Percentiles rank a stretch among this genome's conserved stretches.
Conservation (phyloP, 1,140 invertebrate genomes). For the Sesamia nonagrioides region DNA sequence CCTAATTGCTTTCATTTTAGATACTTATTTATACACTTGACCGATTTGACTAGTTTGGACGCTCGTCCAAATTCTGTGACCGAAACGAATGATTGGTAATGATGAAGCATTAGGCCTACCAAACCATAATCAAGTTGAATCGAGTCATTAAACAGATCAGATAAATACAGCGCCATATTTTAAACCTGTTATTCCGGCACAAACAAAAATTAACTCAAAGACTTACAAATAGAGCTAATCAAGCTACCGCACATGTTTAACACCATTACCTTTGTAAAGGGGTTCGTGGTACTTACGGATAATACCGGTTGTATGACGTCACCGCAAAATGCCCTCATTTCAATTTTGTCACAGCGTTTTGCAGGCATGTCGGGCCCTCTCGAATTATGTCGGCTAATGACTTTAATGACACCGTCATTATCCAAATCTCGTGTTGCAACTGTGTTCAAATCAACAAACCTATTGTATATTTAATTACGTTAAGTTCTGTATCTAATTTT, state of each 20-base stretch:
- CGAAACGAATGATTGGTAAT: slow-evolving; percentile 23
- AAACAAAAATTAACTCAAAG: no score
- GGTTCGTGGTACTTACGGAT: neutral
- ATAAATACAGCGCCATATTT: neutral
- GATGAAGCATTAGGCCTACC: slow-evolving; percentile 12
- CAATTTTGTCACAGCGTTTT: slow-evolving; percentile 43
- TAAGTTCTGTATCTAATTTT: no score
- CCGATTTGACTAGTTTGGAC: slow-evolving; percentile 24
- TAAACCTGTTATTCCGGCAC: no score
- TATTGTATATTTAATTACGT: neutral
- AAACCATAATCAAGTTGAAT: slow-evolving; percentile 35
- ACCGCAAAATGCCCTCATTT: slow-evolving; percentile 36
- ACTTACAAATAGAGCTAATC: neutral
- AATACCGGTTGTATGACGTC: slow-evolving; percentile 29
- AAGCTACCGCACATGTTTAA: neutral
- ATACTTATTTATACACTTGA: slow-evolving; percentile 6
- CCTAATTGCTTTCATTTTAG: slow-evolving; percentile 12
- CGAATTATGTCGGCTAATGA: slow-evolving; percentile 14
- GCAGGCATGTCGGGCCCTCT: slow-evolving; percentile 8
- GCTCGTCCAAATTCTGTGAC: slow-evolving; percentile 38
- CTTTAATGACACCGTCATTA: slow-evolving; percentile 16
- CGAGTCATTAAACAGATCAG: neutral
- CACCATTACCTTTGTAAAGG: slow-evolving; percentile 10
- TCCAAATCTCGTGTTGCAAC: slow-evolving; percentile 16
- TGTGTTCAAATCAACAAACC: neutral